phyloP scores from a whole-genome alignment of 2,888 invertebrate genomes.

The Augochlorella aurata region DNA sequence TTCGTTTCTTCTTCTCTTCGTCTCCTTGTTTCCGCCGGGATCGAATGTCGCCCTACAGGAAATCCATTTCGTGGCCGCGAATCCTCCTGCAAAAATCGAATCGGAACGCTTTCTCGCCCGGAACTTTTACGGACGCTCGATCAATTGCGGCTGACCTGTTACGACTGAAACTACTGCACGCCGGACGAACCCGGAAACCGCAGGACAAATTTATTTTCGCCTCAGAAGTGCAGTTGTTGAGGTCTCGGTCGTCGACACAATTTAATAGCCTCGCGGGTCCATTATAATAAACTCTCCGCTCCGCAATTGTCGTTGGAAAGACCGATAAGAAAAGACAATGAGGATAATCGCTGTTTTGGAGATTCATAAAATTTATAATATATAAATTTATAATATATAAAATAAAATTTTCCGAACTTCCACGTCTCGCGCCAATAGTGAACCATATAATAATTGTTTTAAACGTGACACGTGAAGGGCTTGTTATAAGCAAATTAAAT shows the following conservation, averaged over 20 bases:
- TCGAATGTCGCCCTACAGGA: not conserved
- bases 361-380: too few relatives aligned
- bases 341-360: too few relatives aligned
- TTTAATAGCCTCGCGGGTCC: conserved; percentile 1
- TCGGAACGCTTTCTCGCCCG: not conserved
- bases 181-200: not conserved
- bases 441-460: too few relatives aligned
- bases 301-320: not conserved
- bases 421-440: too few relatives aligned
- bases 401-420: too few relatives aligned
- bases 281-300: not conserved
- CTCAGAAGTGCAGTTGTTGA: not conserved
- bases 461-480: not conserved
- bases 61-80: conserved; percentile 4
- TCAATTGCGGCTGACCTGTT: conserved; percentile 11
- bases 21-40: not conserved
- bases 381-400: too few relatives aligned
- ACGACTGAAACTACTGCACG: conserved; percentile 10
- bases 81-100: not conserved
- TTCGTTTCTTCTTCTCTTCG: not conserved
- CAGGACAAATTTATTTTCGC: not conserved
- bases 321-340: not conserved
- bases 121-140: conserved; percentile 1
- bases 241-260: not conserved
- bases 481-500: not conserved